Conservation (phyloP, 2,113 vertebrate species). For the Limnothrissa miodon region DNA sequence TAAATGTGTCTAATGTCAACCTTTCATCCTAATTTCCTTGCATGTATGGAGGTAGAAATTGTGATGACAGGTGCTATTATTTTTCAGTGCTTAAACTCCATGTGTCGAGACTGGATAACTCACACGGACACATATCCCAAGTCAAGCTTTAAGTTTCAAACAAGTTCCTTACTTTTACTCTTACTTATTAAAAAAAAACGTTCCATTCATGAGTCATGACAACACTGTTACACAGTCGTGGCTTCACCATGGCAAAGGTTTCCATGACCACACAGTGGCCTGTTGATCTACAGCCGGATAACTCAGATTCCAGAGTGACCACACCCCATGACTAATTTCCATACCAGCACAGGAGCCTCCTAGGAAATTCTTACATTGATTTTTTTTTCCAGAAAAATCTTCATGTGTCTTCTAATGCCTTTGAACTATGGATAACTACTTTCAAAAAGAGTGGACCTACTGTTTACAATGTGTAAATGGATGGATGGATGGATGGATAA, state of each 20-base stretch:
- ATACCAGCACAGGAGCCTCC: constrained; percentile 1
- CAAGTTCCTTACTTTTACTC: neutral
- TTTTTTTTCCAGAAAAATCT: constrained; percentile 2
- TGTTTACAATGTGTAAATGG: neutral
- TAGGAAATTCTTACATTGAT: neutral
- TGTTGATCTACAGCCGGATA: neutral
- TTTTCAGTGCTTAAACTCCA: neutral
- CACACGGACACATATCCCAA: neutral
- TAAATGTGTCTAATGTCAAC: neutral
- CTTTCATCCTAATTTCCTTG: neutral
- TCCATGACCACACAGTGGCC: constrained; percentile 6
- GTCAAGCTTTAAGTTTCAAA: neutral
- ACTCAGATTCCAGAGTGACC: constrained; percentile 54
- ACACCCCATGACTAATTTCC: constrained; percentile 56
- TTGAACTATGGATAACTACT: neutral
- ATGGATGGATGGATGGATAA: neutral
- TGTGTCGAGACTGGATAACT: neutral
- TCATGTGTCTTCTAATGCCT: neutral
- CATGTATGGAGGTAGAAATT: neutral
- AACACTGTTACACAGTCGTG: constrained; percentile 18
- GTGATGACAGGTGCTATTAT: neutral
- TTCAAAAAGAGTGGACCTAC: neutral
- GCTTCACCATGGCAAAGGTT: neutral
- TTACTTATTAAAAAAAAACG: neutral
- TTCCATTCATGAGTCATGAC: constrained; percentile 16